A percentile compares a stretch with the other conserved stretches of the same genome.
Evolutionary conservation across 1,140 invertebrate species (phyloP).

Genomic region (Holcopasites calliopsidis): DNA sequence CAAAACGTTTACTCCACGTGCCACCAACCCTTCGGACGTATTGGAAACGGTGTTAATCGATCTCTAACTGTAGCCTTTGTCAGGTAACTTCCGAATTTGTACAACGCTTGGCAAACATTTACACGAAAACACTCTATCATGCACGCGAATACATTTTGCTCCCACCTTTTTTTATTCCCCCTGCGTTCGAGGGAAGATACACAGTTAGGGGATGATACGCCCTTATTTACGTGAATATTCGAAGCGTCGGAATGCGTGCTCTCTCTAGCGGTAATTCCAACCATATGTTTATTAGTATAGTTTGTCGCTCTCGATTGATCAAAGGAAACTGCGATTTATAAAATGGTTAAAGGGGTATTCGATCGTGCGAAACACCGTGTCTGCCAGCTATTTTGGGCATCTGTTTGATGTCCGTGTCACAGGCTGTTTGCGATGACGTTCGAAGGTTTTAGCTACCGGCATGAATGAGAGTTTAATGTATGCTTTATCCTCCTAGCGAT

Average conservation of each 20-base stretch:
- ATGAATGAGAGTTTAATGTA: constrained; percentile 64
- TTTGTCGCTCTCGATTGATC: too few relatives aligned
- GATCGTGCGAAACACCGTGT: neutral
- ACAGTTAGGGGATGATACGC: too few relatives aligned
- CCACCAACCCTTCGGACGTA: neutral
- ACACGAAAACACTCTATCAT: neutral
- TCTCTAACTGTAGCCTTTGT: constrained; percentile 1
- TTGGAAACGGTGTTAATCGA: constrained; percentile 17
- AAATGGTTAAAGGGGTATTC: too few relatives aligned
- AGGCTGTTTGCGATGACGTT: constrained; percentile 41
- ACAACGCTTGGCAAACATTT: neutral
- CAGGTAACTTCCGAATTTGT: neutral
- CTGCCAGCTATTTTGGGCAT: constrained; percentile 3
- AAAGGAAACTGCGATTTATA: neutral
- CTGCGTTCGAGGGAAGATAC: too few relatives aligned
- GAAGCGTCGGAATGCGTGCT: too few relatives aligned
- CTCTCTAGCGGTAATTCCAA: too few relatives aligned
- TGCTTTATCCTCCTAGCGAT: constrained; percentile 60
- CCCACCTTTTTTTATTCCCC: too few relatives aligned
- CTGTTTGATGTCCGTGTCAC: constrained; percentile 10
- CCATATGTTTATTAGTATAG: too few relatives aligned
- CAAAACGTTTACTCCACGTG: neutral
- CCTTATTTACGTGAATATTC: too few relatives aligned
- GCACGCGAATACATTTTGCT: neutral
- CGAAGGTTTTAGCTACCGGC: constrained; percentile 58